A percentile compares a stretch with the other conserved stretches of the same genome.
phyloP scores from a whole-genome alignment of 1,140 invertebrate genomes.

The Neodiprion virginianus region DNA sequence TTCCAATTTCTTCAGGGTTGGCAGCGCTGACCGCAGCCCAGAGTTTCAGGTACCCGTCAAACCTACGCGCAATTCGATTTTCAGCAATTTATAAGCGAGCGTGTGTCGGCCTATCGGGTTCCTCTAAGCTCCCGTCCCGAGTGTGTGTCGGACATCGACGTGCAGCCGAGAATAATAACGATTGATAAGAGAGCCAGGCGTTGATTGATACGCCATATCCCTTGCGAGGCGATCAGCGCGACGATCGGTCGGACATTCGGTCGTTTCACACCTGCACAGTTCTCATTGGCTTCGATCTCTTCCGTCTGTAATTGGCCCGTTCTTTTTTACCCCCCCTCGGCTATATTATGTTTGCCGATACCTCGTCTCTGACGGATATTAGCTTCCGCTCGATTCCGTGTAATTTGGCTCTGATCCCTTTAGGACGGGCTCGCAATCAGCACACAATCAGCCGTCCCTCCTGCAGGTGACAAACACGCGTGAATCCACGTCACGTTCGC shows the following conservation, averaged over 20 bases:
- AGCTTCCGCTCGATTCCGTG: neutral
- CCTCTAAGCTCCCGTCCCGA: too few species aligned
- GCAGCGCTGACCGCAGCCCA: too few species aligned
- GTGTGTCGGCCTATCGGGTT: too few species aligned
- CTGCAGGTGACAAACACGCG: conserved; percentile 10
- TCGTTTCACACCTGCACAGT: conserved; percentile 36
- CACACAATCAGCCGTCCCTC: neutral
- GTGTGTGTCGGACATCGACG: too few species aligned
- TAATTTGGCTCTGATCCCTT: neutral
- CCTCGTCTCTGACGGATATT: conserved; percentile 17
- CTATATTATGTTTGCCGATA: conserved; percentile 41
- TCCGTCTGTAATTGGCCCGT: conserved; percentile 33
- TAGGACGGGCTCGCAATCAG: conserved; percentile 9
- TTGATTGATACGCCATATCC: conserved; percentile 13
- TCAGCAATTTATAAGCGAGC: too few species aligned
- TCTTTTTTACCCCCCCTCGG: conserved; percentile 10
- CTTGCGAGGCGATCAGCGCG: neutral
- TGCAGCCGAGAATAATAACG: conserved; percentile 28
- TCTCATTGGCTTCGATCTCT: conserved; percentile 33
- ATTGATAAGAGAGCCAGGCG: conserved; percentile 30
- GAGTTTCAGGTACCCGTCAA: too few species aligned
- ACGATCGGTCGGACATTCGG: neutral
- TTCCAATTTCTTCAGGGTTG: too few species aligned
- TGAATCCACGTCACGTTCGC: neutral
- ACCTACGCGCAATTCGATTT: too few species aligned